Evolutionary conservation across 2,113 vertebrate genomes (phyloP).

Genomic region (Chaetodon trifascialis): DNA sequence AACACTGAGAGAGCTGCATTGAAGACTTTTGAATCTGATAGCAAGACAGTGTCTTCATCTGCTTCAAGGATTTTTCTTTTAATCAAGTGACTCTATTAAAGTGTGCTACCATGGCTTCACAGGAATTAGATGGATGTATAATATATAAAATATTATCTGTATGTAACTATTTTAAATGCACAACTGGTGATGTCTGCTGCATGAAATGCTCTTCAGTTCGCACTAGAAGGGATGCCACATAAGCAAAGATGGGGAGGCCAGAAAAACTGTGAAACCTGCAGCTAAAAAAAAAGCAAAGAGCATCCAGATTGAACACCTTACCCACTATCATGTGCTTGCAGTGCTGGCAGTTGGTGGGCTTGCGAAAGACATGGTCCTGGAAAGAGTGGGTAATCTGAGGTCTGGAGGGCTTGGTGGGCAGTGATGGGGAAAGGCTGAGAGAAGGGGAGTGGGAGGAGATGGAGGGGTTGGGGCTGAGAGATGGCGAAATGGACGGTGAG

Average conservation of each 20-base stretch:
- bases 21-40: too few relatives aligned
- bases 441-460: slow-evolving; percentile 82
- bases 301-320: slow-evolving; percentile 73
- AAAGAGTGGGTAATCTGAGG: slow-evolving; percentile 89
- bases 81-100: too few relatives aligned
- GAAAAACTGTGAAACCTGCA: neutral
- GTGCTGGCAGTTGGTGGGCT: slow-evolving; percentile 91
- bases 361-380: slow-evolving; percentile 92
- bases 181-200: neutral
- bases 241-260: neutral
- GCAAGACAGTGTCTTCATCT: too few relatives aligned
- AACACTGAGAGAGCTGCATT: neutral
- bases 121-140: too few relatives aligned
- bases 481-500: slow-evolving; percentile 75
- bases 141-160: too few relatives aligned
- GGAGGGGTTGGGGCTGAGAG: slow-evolving; percentile 80
- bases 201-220: slow-evolving; percentile 4
- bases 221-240: neutral
- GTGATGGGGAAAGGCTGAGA: slow-evolving; percentile 78
- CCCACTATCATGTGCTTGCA: slow-evolving; percentile 94
- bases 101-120: too few relatives aligned
- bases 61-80: too few relatives aligned
- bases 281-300: neutral
- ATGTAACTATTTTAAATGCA: neutral
- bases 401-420: slow-evolving; percentile 71